These are phyloP conservation scores for Boloria selene DNA, from an alignment of 2,888 invertebrate genomes.

Conservation along the genomic window DNA sequence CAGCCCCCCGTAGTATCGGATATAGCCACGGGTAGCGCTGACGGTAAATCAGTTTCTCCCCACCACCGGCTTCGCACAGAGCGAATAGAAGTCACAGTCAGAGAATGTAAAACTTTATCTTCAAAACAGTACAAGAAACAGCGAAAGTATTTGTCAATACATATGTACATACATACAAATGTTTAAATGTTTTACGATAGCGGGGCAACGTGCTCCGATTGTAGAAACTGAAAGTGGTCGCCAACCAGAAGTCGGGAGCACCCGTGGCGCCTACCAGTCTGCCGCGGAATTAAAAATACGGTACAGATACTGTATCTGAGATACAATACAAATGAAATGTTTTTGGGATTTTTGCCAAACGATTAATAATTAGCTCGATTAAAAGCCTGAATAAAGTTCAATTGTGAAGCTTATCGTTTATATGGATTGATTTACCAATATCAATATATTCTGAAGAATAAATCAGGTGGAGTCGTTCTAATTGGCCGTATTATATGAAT, in stretches of 20 bases:
- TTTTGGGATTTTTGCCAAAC: slow-evolving; percentile 12
- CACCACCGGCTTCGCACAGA: too few relatives aligned
- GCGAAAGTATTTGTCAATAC: slow-evolving; percentile 1
- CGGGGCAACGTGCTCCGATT: slow-evolving; percentile 2
- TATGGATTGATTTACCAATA: too few relatives aligned
- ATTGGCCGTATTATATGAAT: too few relatives aligned
- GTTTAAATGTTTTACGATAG: too few relatives aligned
- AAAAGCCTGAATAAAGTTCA: background rate
- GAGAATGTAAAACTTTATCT: too few relatives aligned
- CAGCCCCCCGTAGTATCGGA: too few relatives aligned
- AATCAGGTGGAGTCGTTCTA: too few relatives aligned
- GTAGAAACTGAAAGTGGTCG: slow-evolving; percentile 17
- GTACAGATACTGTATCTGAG: too few relatives aligned
- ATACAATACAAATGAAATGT: slow-evolving; percentile 6
- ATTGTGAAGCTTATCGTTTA: background rate
- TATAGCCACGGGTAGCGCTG: too few relatives aligned
- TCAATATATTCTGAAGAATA: too few relatives aligned
- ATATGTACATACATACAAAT: background rate
- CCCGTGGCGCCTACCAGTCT: slow-evolving; percentile 13
- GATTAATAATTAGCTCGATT: slow-evolving; percentile 1
- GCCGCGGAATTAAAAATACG: background rate
- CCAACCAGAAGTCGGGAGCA: background rate
- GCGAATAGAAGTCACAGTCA: too few relatives aligned
- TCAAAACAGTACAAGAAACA: background rate
- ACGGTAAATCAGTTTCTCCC: too few relatives aligned